Conservation (phyloP, 2,888 invertebrate species). For the Melanargia galathea region DNA sequence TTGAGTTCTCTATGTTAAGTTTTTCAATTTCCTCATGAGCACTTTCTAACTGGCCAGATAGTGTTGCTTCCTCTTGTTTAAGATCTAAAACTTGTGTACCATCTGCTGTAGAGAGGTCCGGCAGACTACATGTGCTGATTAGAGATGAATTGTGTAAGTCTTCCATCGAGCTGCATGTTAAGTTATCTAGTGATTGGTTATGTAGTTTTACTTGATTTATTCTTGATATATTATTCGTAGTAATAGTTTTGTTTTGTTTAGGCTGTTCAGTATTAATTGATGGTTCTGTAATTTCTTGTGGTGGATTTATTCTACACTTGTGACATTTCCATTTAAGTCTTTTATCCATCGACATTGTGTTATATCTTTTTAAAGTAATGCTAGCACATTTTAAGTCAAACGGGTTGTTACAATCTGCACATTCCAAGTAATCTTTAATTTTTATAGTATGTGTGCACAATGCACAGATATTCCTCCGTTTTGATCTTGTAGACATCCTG, state of each 20-base stretch:
- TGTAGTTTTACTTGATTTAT: not conserved
- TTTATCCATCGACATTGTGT: too few species aligned
- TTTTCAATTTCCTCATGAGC: not conserved
- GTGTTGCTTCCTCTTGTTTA: not conserved
- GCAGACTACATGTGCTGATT: not conserved
- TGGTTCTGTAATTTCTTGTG: too few species aligned
- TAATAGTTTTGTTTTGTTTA: too few species aligned
- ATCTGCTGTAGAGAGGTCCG: not conserved
- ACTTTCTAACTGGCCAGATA: not conserved
- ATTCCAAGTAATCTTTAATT: not conserved
- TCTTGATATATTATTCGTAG: not conserved
- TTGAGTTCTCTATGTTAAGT: not conserved
- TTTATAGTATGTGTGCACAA: too few species aligned
- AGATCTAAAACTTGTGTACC: not conserved
- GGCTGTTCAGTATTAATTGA: too few species aligned
- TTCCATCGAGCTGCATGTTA: not conserved
- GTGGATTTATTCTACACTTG: too few species aligned
- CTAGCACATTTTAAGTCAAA: too few species aligned
- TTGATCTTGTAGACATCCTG: too few species aligned
- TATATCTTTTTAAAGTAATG: too few species aligned
- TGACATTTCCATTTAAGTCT: too few species aligned
- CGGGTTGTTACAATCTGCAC: too few species aligned
- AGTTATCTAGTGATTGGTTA: not conserved
- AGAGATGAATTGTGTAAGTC: not conserved
- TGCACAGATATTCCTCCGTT: too few species aligned